A percentile compares a stretch with the other conserved stretches of the same genome.
These are phyloP conservation scores for Typhlichthys eigenmanni DNA, from an alignment of 2,797 vertebrate species.

Conservation along the genomic window DNA sequence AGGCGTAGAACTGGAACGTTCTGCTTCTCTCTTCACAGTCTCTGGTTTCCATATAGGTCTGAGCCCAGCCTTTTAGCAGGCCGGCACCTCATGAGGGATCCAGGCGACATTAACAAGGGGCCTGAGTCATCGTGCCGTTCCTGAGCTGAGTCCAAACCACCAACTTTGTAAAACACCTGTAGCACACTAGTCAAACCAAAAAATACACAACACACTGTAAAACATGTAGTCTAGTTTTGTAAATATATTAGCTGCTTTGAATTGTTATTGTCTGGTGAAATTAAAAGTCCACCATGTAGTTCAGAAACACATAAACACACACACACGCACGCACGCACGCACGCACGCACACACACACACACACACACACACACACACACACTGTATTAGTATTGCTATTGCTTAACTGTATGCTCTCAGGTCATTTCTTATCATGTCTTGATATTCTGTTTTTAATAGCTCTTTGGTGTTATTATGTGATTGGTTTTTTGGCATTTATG, in stretches of 20 bases:
- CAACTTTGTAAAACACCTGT: slow-evolving; percentile 69
- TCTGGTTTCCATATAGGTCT: slow-evolving; percentile 26
- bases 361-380: slow-evolving; percentile 15
- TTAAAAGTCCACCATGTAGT: not conserved
- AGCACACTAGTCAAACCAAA: slow-evolving; percentile 70
- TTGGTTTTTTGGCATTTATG: too few relatives aligned
- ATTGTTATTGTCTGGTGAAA: not conserved
- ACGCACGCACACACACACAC: slow-evolving; percentile 16
- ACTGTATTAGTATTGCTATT: not conserved
- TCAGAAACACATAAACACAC: not conserved
- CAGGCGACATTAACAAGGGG: slow-evolving; percentile 59
- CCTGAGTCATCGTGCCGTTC: slow-evolving; percentile 60
- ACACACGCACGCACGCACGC: too few relatives aligned
- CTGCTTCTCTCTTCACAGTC: slow-evolving; percentile 31
- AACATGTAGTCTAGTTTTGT: slow-evolving; percentile 18
- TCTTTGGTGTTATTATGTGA: too few relatives aligned
- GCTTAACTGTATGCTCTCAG: too few relatives aligned
- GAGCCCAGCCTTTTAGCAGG: slow-evolving; percentile 33
- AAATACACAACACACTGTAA: slow-evolving; percentile 52
- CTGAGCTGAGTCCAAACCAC: slow-evolving; percentile 70
- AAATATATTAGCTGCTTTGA: too few relatives aligned
- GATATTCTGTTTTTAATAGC: too few relatives aligned
- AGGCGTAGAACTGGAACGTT: slow-evolving; percentile 45
- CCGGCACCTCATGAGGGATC: slow-evolving; percentile 36
- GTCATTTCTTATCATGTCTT: too few relatives aligned